phyloP scores from a whole-genome alignment of 1,140 invertebrate species.

The Aethina tumida region DNA sequence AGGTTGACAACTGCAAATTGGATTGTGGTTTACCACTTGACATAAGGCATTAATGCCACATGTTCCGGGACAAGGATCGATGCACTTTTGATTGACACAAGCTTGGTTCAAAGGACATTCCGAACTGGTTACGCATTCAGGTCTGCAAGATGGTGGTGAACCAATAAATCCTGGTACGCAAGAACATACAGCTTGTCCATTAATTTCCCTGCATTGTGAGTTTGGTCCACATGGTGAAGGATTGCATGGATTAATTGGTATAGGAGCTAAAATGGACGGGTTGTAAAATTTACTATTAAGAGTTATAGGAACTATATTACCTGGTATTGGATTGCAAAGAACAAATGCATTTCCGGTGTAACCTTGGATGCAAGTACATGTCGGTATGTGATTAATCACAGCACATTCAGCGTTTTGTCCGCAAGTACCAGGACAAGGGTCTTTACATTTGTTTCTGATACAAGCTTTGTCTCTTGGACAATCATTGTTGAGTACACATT shows the following conservation, averaged over 20 bases:
- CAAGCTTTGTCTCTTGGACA: slow-evolving; percentile 53
- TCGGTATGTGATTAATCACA: slow-evolving; percentile 58
- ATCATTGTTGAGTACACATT: slow-evolving; percentile 60
- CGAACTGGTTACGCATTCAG: slow-evolving; percentile 67
- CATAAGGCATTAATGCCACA: slow-evolving; percentile 57
- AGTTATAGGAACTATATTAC: background rate
- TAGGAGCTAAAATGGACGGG: slow-evolving; percentile 15
- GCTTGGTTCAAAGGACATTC: slow-evolving; percentile 63
- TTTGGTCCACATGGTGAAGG: slow-evolving; percentile 61
- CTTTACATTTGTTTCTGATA: slow-evolving; percentile 50
- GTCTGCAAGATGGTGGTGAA: slow-evolving; percentile 63
- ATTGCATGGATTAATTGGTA: slow-evolving; percentile 48
- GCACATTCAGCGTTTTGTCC: slow-evolving; percentile 55
- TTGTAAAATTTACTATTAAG: background rate
- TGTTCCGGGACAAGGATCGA: slow-evolving; percentile 56
- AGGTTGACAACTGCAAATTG: slow-evolving; percentile 47
- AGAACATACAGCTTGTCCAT: slow-evolving; percentile 50
- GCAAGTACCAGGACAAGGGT: slow-evolving; percentile 58
- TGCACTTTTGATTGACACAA: slow-evolving; percentile 68
- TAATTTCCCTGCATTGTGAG: slow-evolving; percentile 56
- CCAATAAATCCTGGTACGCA: slow-evolving; percentile 62
- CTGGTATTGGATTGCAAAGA: slow-evolving; percentile 36
- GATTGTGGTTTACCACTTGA: slow-evolving; percentile 53
- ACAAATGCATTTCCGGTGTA: slow-evolving; percentile 54
- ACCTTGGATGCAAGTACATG: slow-evolving; percentile 56